phyloP scores from a whole-genome alignment of 2,797 vertebrate genomes.

The Darevskia mixta region DNA sequence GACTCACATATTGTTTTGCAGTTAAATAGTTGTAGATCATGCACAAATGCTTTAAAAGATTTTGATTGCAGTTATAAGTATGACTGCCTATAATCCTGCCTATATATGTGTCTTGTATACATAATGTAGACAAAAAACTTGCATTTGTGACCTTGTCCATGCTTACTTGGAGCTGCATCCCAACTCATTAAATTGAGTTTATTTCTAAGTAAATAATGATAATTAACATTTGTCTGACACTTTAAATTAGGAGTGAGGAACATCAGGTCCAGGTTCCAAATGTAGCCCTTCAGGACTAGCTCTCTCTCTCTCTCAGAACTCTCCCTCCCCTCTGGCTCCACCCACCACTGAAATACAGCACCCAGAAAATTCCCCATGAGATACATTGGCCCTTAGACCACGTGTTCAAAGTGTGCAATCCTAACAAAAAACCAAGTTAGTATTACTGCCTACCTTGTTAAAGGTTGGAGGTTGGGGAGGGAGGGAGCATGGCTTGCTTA shows the following conservation, averaged over 20 bases:
- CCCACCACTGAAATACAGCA: too few species aligned
- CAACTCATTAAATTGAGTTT: neutral
- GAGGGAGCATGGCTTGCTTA: neutral
- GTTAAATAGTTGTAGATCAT: neutral
- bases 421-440: neutral
- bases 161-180: neutral
- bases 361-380: too few species aligned
- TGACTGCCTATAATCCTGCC: neutral
- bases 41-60: neutral
- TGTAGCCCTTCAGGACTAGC: too few species aligned
- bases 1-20: conserved; percentile 8
- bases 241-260: too few species aligned
- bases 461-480: neutral
- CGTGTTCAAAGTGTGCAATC: too few species aligned
- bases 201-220: neutral
- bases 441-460: neutral
- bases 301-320: too few species aligned
- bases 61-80: neutral
- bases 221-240: neutral
- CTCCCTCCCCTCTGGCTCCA: too few species aligned
- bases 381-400: too few species aligned
- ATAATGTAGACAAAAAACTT: neutral
- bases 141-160: neutral
- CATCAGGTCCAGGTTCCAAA: too few species aligned
- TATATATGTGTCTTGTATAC: too few species aligned